Percentiles rank a stretch among this genome's conserved stretches.
phyloP scores from a whole-genome alignment of 2,888 invertebrate genomes.

The Ectemnius cavifrons region DNA sequence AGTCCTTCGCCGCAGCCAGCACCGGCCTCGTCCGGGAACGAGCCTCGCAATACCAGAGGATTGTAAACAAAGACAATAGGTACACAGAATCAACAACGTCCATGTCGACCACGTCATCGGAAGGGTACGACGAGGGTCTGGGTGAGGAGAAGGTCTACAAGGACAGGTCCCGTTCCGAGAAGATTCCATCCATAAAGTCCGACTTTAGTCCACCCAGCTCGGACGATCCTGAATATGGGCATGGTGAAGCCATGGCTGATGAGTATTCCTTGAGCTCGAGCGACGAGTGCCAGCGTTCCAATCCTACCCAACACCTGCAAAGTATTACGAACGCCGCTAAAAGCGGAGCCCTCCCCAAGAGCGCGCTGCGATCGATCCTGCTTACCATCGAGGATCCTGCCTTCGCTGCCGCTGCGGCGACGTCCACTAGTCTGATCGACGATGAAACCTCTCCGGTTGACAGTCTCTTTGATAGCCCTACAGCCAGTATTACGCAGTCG shows the following conservation, averaged over 20 bases:
- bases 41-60: constrained; percentile 79
- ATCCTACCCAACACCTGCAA: constrained; percentile 65
- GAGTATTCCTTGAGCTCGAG: constrained; percentile 76
- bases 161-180: constrained; percentile 83
- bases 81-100: constrained; percentile 74
- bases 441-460: constrained; percentile 92
- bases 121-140: constrained; percentile 79
- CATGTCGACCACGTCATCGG: constrained; percentile 76
- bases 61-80: constrained; percentile 74
- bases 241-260: constrained; percentile 85
- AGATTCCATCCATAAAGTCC: constrained; percentile 74
- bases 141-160: constrained; percentile 87
- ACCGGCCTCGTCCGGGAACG: constrained; percentile 79
- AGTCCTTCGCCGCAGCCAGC: constrained; percentile 70
- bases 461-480: constrained; percentile 85
- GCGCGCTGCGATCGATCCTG: constrained; percentile 78
- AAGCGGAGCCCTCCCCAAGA: constrained; percentile 68
- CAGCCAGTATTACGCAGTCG: constrained; percentile 78
- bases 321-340: constrained; percentile 64
- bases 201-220: constrained; percentile 78
- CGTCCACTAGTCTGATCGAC: constrained; percentile 85
- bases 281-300: constrained; percentile 76
- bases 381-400: constrained; percentile 86
- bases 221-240: constrained; percentile 80
- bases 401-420: constrained; percentile 86